Base-by-base conservation (phyloP, 2,113 vertebrate species). In the Callithrix jacchus region DNA sequence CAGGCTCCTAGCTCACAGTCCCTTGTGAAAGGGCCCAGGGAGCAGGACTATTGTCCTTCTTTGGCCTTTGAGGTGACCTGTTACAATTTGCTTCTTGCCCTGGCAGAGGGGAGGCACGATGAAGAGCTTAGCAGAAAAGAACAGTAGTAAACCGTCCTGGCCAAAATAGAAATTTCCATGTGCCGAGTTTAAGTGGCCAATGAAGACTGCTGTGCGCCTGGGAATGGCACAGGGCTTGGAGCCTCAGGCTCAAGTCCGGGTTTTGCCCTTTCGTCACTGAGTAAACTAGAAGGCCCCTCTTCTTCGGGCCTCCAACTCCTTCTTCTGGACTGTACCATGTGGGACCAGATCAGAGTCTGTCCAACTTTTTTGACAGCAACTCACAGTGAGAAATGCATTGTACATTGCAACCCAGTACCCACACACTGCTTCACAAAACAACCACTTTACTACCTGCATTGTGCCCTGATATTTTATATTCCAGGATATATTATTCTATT, bases 181-280 rank as follows among this genome's bases (percentile, higher is more conserved):
- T 0, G 1, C n/a, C 17, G 42, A 7, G 23, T 4, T 2, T 56
- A 47, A n/a, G 32, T 3, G 6, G 14, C n/a, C 54, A 3, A 5
- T 6, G 40, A 20, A 54, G 45, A 3, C n/a, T 71, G 56, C 30
- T 54, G 6, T 37, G 18, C 0, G 0, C 54, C 64, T 30, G 30
- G 21, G 11, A 8, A 35, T 66, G 40, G 56, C n/a, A 10, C 1
- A 0, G 6, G 52, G 11, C 84, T 8, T 1, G 7, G 61, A 82
- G 76, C 54, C 2, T 3, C 0, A 18, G 45, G 49, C 42, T 8
- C 32, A 3, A 25, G 68, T 25, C 76, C 32, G 17, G 2, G 7
- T 10, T 25, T 49, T 9, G 1, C 32, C 23, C n/a, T 11, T 23
- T 8, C 25, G 23, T 74, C 70, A 10, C 42, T 4, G 0, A 77